Conservation (phyloP, 2,113 vertebrate genomes). For the Circaetus cinerascens region DNA sequence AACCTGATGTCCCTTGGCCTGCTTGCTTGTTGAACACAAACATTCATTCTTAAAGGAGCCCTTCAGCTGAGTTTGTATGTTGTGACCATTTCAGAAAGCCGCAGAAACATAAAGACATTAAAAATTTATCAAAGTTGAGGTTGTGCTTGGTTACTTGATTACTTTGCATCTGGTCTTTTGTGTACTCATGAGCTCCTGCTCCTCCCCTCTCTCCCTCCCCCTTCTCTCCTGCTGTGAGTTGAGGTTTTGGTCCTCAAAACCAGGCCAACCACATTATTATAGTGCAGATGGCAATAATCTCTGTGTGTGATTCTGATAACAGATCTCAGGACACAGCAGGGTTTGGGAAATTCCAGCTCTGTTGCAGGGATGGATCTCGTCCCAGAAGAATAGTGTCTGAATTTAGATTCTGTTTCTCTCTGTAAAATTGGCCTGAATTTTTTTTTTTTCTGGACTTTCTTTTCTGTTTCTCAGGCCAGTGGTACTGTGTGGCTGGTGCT, state of each 20-base stretch:
- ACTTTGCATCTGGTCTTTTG: not conserved
- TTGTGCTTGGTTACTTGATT: not conserved
- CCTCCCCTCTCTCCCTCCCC: not conserved
- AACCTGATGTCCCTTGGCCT: not conserved
- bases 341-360: not conserved
- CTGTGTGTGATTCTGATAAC: not conserved
- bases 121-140: not conserved
- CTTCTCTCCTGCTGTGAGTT: not conserved
- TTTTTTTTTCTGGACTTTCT: not conserved
- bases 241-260: not conserved
- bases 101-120: not conserved
- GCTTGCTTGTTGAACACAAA: not conserved
- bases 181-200: not conserved
- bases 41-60: not conserved
- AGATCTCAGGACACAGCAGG: not conserved
- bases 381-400: not conserved
- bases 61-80: not conserved
- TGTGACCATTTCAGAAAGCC: not conserved
- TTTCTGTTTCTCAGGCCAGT: not conserved
- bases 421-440: not conserved
- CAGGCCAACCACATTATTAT: not conserved
- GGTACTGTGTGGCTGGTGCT: not conserved
- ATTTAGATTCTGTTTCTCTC: not conserved
- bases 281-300: slow-evolving; percentile 2
- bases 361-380: not conserved